Conservation (phyloP, 2,113 vertebrate species). For the Leiothrix lutea region DNA sequence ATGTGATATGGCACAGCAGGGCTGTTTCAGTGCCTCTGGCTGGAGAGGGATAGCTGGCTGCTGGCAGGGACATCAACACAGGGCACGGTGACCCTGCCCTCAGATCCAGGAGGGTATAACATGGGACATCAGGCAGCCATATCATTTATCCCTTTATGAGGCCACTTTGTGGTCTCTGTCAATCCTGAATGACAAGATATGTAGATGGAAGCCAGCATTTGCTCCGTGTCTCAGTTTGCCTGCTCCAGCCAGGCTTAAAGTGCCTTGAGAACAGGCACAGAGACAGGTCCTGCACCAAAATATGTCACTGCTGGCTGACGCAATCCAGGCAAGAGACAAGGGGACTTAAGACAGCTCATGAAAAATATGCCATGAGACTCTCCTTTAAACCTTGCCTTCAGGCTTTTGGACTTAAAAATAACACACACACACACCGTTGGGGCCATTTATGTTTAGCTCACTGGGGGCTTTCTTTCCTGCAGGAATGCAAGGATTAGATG, state of each 20-base stretch:
- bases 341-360: constrained; percentile 59
- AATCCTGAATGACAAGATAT: constrained; percentile 1
- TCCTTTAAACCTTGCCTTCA: constrained; percentile 52
- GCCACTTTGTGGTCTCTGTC: constrained; percentile 7
- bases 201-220: constrained; percentile 48
- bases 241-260: not conserved
- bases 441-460: constrained; percentile 57
- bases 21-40: not conserved
- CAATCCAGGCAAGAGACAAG: constrained; percentile 55
- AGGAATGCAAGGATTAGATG: constrained; percentile 64
- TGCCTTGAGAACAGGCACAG: not conserved
- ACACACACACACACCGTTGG: not conserved
- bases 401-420: constrained; percentile 58
- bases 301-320: constrained; percentile 49
- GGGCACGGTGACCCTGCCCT: not conserved
- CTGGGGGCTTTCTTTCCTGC: constrained; percentile 15
- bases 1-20: not conserved
- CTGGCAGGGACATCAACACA: not conserved
- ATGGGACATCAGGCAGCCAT: not conserved
- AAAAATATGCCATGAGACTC: constrained; percentile 34
- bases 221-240: not conserved
- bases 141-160: not conserved
- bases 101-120: not conserved
- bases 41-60: not conserved
- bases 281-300: not conserved